phyloP scores from a whole-genome alignment of 2,888 invertebrate genomes.

The Thymelicus sylvestris region DNA sequence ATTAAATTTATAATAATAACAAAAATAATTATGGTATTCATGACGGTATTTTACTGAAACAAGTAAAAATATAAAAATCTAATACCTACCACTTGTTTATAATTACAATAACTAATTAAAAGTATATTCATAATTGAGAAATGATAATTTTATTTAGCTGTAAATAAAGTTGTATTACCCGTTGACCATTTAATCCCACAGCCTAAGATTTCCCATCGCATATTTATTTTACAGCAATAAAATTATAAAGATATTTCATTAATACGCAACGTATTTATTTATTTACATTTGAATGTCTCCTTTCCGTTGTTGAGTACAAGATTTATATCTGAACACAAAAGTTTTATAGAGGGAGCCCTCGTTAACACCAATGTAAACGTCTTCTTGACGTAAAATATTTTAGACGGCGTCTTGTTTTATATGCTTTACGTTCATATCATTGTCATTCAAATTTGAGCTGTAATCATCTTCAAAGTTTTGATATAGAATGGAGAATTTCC shows the following conservation, averaged over 20 bases:
- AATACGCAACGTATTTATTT: constrained; percentile 65
- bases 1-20: no score
- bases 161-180: background rate
- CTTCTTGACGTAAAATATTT: constrained; percentile 68
- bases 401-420: constrained; percentile 56
- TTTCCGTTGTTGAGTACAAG: constrained; percentile 56
- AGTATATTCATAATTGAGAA: no score
- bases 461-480: constrained; percentile 36
- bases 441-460: constrained; percentile 69
- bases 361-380: constrained; percentile 82
- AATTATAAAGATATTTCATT: constrained; percentile 67
- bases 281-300: constrained; percentile 67
- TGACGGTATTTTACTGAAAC: no score
- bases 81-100: no score
- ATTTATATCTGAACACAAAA: constrained; percentile 77
- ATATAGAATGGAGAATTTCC: constrained; percentile 23
- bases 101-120: no score
- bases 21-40: no score
- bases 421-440: constrained; percentile 63
- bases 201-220: constrained; percentile 25
- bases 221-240: constrained; percentile 52
- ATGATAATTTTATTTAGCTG: background rate
- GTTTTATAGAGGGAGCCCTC: constrained; percentile 76
- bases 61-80: no score
- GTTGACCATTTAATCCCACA: constrained; percentile 21